Percentiles rank a stretch among this genome's conserved stretches.
phyloP scores from a whole-genome alignment of 2,113 vertebrate genomes.

The Phoenicopterus ruber region DNA sequence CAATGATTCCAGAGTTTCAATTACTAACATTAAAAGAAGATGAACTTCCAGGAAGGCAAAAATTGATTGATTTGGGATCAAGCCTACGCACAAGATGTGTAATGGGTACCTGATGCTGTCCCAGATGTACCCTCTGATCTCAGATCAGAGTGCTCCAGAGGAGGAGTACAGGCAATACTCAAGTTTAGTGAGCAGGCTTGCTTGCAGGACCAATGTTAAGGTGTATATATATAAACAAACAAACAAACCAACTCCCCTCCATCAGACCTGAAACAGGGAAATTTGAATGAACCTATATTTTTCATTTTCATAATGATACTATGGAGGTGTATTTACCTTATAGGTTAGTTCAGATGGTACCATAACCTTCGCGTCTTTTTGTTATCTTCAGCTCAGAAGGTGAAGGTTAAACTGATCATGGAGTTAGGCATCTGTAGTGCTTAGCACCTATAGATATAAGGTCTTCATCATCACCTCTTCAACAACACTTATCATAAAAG shows the following conservation, averaged over 20 bases:
- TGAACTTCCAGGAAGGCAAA: background rate
- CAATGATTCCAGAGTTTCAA: background rate
- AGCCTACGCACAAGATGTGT: background rate
- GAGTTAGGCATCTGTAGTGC: background rate
- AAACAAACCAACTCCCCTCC: accelerated
- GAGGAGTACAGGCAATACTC: background rate
- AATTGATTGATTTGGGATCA: background rate
- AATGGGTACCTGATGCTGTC: background rate
- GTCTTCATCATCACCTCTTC: no score
- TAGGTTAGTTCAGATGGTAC: background rate
- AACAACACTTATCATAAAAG: background rate
- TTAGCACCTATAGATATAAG: no score
- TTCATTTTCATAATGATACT: background rate
- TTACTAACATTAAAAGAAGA: background rate
- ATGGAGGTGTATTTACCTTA: background rate
- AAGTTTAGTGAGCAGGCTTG: background rate
- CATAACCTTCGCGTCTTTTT: background rate
- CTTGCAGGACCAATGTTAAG: background rate
- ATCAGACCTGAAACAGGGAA: background rate
- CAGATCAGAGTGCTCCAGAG: background rate
- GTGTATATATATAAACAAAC: background rate
- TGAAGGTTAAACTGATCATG: background rate
- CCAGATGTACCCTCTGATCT: background rate
- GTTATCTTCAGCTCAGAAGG: background rate
- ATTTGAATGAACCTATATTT: background rate